These are phyloP conservation scores for Bombus turneri DNA, from an alignment of 1,140 invertebrate species.

Conservation along the genomic window DNA sequence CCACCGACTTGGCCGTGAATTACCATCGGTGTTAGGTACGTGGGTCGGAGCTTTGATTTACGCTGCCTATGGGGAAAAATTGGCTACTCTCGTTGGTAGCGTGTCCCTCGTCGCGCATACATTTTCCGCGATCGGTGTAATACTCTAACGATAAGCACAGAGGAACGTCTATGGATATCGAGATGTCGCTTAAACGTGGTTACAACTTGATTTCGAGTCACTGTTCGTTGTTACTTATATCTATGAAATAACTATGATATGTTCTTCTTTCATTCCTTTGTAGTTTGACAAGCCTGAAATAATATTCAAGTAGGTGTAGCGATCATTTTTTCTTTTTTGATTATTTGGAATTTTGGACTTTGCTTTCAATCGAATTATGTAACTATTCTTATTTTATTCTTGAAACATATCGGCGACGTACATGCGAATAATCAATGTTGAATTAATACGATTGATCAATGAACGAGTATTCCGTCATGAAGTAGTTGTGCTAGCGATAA, in stretches of 20 bases:
- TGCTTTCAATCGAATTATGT: not conserved
- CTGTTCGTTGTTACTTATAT: not conserved
- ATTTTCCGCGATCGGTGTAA: not conserved
- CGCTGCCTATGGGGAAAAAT: not conserved
- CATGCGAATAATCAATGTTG: too few species aligned
- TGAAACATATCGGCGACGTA: not conserved
- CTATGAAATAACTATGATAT: not conserved
- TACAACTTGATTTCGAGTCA: not conserved
- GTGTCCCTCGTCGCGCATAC: too few species aligned
- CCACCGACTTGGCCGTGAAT: constrained; percentile 2
- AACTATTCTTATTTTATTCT: not conserved
- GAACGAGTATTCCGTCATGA: not conserved
- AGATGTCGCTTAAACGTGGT: not conserved
- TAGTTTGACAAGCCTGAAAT: not conserved
- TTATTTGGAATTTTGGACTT: not conserved
- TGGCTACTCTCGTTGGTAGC: not conserved
- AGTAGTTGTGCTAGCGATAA: too few species aligned
- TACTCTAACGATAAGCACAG: not conserved
- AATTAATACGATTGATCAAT: too few species aligned
- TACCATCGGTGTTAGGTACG: not conserved
- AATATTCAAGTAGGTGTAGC: not conserved
- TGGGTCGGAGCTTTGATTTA: not conserved
- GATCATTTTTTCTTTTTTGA: not conserved
- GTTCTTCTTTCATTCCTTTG: not conserved
- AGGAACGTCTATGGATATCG: not conserved